Evolutionary conservation across 2,888 invertebrate genomes (phyloP), one percentile per base, ranked within the genome.

Genomic region (Entomobrya multifasciata): DNA sequence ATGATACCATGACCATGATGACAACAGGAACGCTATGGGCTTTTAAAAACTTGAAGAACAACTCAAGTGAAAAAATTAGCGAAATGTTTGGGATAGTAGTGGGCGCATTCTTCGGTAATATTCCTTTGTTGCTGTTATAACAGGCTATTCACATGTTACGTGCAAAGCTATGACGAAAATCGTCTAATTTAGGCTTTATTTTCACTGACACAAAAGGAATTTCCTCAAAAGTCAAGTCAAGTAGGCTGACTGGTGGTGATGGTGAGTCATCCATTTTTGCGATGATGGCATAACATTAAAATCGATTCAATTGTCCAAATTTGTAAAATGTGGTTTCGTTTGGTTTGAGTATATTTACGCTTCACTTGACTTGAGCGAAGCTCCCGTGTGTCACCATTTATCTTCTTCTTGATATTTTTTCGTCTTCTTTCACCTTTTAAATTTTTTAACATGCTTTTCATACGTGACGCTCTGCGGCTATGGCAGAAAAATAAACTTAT

Each of bases 261-360:
- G 67, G 36, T 67, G 67, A 67, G 44, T 67, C 67, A 67, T 67
- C 67, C 27, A 30, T 52, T 52, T 52, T 52, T 8, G 52, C 52
- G 52, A 15, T 60, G 44, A 62, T 78, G 65, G 41, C 47, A 36
- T 62, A 78, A 60, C 47, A 15, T 47, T 25, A 20, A 36, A 27
- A 20, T 44, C 25, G 44, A 57, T 27, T 78, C 44, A 44, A 74
- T 62, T 82, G 82, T 60, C 82, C 82, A 82, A 82, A 80, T 57
- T 62, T 62, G 79, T 41, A 49, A 30, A 67, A 20, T 36, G 65
- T 62, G 62, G 62, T 62, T 36, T 25, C n/a, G 41, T 67, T 60
- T 20, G 20, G n/a, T 1, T 17, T n/a, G 11, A 36, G 5, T 36
- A 36, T 36, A n/a, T 67, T 67, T 62, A 3, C 20, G 55, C 55